These are phyloP conservation scores for Drosophila cracens DNA, from an alignment of 2,888 invertebrate genomes.

Conservation along the genomic window DNA sequence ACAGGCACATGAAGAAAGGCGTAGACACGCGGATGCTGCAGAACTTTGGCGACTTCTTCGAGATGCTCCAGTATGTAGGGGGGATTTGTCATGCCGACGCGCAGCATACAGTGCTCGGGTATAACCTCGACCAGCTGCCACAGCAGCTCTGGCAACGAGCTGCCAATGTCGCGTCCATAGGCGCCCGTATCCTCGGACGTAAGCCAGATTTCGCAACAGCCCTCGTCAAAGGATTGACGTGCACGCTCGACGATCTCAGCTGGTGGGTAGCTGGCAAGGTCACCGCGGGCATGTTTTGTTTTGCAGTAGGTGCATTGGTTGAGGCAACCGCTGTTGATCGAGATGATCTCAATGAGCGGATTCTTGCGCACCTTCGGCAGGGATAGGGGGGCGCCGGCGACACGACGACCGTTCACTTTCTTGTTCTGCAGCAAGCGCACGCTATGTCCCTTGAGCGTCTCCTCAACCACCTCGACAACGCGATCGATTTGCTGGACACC, in stretches of 20 bases:
- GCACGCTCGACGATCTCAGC: constrained; percentile 96
- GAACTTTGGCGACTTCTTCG: constrained; percentile 93
- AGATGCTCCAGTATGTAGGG: constrained; percentile 98
- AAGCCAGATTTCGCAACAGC: constrained; percentile 98
- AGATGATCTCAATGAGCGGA: constrained; percentile 98
- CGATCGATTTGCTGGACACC: constrained; percentile 99
- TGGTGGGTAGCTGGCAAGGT: constrained; percentile 96
- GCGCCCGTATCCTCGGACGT: constrained; percentile 99
- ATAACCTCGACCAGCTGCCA: constrained; percentile 91
- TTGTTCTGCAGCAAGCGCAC: constrained; percentile 93
- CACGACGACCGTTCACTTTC: constrained; percentile 90
- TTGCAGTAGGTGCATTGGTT: constrained; percentile 99
- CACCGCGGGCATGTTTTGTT: constrained; percentile 98
- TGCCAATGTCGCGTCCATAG: constrained; percentile 97
- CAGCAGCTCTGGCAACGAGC: constrained; percentile 93
- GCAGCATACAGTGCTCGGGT: constrained; percentile 89
- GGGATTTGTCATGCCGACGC: constrained; percentile 99
- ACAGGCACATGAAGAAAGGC: constrained; percentile 98
- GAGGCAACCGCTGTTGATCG: constrained; percentile 97
- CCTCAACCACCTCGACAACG: constrained; percentile 98
- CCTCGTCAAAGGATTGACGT: constrained; percentile 94
- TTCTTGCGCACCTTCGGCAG: constrained; percentile 98
- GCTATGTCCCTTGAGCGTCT: constrained; percentile 95
- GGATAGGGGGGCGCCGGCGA: constrained; percentile 94
- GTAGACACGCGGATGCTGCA: constrained; percentile 95